Base-by-base conservation (phyloP, 2,113 vertebrate species). In the Hystrix cristata region DNA sequence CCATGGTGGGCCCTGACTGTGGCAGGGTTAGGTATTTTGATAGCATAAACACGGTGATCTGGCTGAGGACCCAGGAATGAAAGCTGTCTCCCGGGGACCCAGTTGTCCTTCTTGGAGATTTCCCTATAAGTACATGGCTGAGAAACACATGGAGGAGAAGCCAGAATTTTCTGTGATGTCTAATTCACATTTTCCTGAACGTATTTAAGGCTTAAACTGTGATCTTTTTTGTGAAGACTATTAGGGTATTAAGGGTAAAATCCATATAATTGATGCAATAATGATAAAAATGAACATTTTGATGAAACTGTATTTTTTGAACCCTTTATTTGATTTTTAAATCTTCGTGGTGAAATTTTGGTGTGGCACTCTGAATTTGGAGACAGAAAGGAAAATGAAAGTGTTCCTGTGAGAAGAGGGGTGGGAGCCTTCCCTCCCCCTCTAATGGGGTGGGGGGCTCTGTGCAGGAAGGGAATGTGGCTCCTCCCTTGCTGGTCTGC, bases 271-370 rank as follows among this genome's bases (percentile, higher is more conserved):
- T 64, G 80, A 90, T 85, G 62, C 4, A 85, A 12, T 51, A 46
- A 85, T 97, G 69, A 94, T 76, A 64, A 76, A 94, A 97, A 91
- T 94, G 25, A 87, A 85, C 76, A 86, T 91, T 91, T 81, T 72
- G 55, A 94, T 87, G 43, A 95, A 83, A 90, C 1, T 13, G 1
- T 67, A 60, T 71, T 51, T 59, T 87, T 91, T 16, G 51, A 89
- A 46, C 76, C 7, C 34, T 91, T 91, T 38, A 38, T 34, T 78
- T 38, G 71, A 60, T 38, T 85, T 95, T 91, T 60, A 92, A 80
- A 94, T 53, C 10, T 78, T 76, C 55, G 43, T 27, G 79, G 71
- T 71, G 48, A 95, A 93, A 38, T 85, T 88, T 74, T 81, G 27
- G 79, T 65, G 79, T 48, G 72, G 94, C 43, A 53, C 27, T 85